phyloP scores from a whole-genome alignment of 1,140 invertebrate genomes.

The Nixonia krombeini region DNA sequence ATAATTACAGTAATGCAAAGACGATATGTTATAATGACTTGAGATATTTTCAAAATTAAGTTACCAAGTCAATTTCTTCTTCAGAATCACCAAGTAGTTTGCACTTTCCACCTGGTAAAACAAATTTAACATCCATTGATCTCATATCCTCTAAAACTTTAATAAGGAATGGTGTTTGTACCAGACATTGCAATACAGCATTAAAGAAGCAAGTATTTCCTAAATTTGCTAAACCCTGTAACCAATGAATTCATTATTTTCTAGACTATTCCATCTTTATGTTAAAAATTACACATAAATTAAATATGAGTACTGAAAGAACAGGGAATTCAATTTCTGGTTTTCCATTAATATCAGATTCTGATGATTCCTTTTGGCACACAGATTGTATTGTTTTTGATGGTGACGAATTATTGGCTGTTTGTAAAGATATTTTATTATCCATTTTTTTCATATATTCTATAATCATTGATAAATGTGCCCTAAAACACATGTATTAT shows the following conservation, averaged over 20 bases:
- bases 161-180: conserved; percentile 87
- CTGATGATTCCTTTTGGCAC: background rate
- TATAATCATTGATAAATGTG: conserved; percentile 77
- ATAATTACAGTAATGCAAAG: background rate
- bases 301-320: too few species aligned
- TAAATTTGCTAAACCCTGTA: conserved; percentile 84
- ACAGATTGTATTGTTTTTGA: conserved; percentile 4
- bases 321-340: conserved; percentile 1
- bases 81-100: conserved; percentile 66
- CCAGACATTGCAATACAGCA: conserved; percentile 92
- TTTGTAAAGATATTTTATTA: conserved; percentile 50
- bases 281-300: too few species aligned
- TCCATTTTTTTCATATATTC: conserved; percentile 50
- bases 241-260: too few species aligned
- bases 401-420: conserved; percentile 32
- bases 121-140: conserved; percentile 78
- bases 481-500: too few species aligned
- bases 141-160: conserved; percentile 80
- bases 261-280: too few species aligned
- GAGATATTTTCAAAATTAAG: too few species aligned
- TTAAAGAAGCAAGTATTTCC: conserved; percentile 98
- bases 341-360: background rate
- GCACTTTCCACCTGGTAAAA: conserved; percentile 78
- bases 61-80: conserved; percentile 67
- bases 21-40: too few species aligned